phyloP scores from a whole-genome alignment of 1,140 invertebrate species.

The Atta texana region DNA sequence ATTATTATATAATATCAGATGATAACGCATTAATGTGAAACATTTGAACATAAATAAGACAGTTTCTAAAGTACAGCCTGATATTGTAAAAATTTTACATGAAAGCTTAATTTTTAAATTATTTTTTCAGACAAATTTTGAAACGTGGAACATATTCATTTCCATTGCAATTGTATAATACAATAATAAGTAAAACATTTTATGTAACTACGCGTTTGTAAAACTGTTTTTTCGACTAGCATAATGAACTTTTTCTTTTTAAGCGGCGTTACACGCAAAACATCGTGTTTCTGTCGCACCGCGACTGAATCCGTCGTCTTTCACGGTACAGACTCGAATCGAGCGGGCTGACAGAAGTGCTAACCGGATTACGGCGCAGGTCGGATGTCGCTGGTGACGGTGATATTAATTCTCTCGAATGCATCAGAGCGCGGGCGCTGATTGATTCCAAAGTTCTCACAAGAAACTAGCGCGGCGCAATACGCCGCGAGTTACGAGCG shows the following conservation, averaged over 20 bases:
- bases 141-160: background rate
- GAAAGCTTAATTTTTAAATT: background rate
- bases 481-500: constrained; percentile 73
- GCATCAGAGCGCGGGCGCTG: constrained; percentile 74
- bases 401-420: constrained; percentile 77
- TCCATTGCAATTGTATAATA: background rate
- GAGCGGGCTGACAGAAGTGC: constrained; percentile 61
- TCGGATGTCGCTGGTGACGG: constrained; percentile 73
- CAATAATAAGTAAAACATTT: constrained; percentile 15
- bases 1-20: background rate
- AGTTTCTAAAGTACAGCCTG: background rate
- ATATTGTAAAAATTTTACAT: background rate
- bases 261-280: constrained; percentile 10
- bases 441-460: constrained; percentile 76
- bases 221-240: background rate
- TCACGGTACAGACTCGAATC: constrained; percentile 28
- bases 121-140: background rate
- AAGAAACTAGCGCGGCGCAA: constrained; percentile 74
- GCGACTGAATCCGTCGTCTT: constrained; percentile 53
- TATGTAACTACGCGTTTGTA: background rate
- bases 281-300: constrained; percentile 8
- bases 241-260: background rate
- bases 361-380: constrained; percentile 72
- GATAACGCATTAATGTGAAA: background rate
- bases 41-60: background rate